These are phyloP conservation scores for Toxotes chatareus DNA, from an alignment of 2,113 vertebrate genomes.

Conservation along the genomic window DNA sequence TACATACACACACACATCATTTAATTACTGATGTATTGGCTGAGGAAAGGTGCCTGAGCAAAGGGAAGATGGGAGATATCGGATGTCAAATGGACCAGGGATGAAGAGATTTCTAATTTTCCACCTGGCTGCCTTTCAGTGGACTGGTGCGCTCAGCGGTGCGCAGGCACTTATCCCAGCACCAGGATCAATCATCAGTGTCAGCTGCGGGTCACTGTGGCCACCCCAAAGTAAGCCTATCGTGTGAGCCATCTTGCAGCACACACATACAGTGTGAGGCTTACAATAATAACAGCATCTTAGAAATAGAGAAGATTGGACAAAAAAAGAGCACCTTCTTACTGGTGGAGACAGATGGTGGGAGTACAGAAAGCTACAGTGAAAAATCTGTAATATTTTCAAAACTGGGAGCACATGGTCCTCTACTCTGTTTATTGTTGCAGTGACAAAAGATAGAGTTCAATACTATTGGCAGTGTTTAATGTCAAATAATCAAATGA, in stretches of 20 bases:
- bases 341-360: neutral
- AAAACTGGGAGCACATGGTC: neutral
- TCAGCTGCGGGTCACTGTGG: slow-evolving; percentile 71
- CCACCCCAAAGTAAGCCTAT: slow-evolving; percentile 49
- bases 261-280: neutral
- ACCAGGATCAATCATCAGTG: slow-evolving; percentile 83
- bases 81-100: slow-evolving; percentile 83
- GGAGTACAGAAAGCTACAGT: neutral
- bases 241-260: slow-evolving; percentile 12
- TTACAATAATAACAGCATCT: slow-evolving; percentile 35
- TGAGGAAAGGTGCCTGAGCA: slow-evolving; percentile 52
- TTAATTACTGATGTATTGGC: slow-evolving; percentile 81
- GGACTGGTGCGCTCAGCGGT: slow-evolving; percentile 56
- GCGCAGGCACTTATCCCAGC: slow-evolving; percentile 76
- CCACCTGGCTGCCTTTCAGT: slow-evolving; percentile 80
- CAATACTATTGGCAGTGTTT: neutral
- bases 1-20: slow-evolving; percentile 60
- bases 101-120: slow-evolving; percentile 88
- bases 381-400: slow-evolving; percentile 2
- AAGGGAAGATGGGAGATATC: slow-evolving; percentile 77
- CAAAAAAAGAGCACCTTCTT: neutral
- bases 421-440: neutral
- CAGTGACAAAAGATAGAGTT: neutral
- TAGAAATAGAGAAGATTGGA: slow-evolving; percentile 1
- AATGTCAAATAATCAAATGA: neutral